phyloP scores from a whole-genome alignment of 2,113 vertebrate species.

The Paraplagusia blochii region DNA sequence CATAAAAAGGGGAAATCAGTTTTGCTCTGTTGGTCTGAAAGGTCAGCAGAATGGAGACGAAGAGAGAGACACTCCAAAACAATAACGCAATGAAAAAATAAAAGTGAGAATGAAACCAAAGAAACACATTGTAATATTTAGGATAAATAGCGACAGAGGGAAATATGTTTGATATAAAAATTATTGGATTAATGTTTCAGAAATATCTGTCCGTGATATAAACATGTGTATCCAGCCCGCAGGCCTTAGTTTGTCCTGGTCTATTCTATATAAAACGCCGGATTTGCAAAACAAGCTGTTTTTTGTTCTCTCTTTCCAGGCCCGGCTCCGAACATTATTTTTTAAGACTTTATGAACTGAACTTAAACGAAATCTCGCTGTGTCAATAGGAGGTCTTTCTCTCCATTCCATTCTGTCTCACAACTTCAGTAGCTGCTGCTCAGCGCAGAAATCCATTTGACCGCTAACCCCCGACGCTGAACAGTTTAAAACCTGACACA shows the following conservation, averaged over 20 bases:
- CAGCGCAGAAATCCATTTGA: slow-evolving; percentile 52
- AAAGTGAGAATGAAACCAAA: slow-evolving; percentile 1
- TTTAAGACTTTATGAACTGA: background rate
- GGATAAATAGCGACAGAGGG: too few species aligned
- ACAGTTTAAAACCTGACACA: slow-evolving; percentile 43
- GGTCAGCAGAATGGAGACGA: slow-evolving; percentile 58
- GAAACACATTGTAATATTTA: slow-evolving; percentile 7
- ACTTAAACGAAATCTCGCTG: slow-evolving; percentile 6
- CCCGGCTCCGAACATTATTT: slow-evolving; percentile 9
- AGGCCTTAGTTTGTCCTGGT: too few species aligned
- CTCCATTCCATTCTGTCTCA: slow-evolving; percentile 32
- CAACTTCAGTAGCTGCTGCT: slow-evolving; percentile 43
- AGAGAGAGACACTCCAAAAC: slow-evolving; percentile 28
- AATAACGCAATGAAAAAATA: too few species aligned
- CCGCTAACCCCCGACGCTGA: slow-evolving; percentile 53
- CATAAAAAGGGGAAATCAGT: slow-evolving; percentile 74
- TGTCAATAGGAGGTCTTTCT: slow-evolving; percentile 10
- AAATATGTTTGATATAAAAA: too few species aligned
- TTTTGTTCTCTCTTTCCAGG: slow-evolving; percentile 20
- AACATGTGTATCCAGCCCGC: too few species aligned
- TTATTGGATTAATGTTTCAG: too few species aligned
- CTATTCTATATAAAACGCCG: too few species aligned
- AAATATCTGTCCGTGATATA: too few species aligned
- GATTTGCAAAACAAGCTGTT: slow-evolving; percentile 8
- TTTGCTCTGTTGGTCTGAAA: slow-evolving; percentile 72